Percentiles rank a stretch among this genome's conserved stretches.
Evolutionary conservation across 2,113 vertebrate genomes (phyloP).

Genomic region (Grallaria varia): DNA sequence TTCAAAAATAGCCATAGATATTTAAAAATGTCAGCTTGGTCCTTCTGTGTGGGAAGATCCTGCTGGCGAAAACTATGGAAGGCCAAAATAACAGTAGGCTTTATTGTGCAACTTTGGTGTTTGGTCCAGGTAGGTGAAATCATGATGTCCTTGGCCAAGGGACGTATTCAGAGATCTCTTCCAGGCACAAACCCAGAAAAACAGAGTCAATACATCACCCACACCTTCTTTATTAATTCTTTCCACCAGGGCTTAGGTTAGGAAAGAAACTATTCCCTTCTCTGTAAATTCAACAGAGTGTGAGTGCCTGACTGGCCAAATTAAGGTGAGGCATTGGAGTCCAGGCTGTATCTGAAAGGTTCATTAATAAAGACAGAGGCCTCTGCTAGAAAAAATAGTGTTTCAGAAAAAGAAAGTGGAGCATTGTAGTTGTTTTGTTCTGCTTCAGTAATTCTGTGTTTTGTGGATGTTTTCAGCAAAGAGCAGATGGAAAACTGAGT

Average conservation of each 20-base stretch:
- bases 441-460: not conserved
- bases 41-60: not conserved
- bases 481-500: not conserved
- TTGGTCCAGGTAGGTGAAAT: not conserved
- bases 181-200: not conserved
- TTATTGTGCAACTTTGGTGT: not conserved
- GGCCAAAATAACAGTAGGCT: not conserved
- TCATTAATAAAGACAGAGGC: not conserved
- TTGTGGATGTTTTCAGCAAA: constrained; percentile 12
- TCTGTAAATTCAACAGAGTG: not conserved
- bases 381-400: not conserved
- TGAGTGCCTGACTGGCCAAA: not conserved
- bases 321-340: not conserved
- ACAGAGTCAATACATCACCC: not conserved
- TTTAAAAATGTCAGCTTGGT: not conserved
- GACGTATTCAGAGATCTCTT: not conserved
- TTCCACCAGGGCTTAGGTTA: not conserved
- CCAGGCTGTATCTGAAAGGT: not conserved
- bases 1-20: not conserved
- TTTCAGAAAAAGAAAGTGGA: not conserved
- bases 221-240: not conserved
- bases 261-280: not conserved
- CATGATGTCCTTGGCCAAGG: not conserved
- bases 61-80: not conserved
- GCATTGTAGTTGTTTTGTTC: not conserved